phyloP scores from a whole-genome alignment of 30 jellyfish, hydroid and myxozoan species.

The Aurelia aurita complex sp. Pacific region DNA sequence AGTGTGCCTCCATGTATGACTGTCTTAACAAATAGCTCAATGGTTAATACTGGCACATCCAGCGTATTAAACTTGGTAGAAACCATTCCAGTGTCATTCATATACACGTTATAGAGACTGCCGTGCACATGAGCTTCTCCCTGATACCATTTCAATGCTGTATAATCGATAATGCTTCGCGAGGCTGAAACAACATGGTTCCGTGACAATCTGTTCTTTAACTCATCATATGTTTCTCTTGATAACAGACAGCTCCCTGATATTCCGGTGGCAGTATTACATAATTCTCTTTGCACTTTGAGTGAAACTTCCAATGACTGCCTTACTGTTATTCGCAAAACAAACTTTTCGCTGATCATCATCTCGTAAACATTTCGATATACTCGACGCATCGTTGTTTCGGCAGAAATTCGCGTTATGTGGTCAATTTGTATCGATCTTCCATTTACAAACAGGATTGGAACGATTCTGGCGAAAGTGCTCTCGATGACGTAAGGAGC shows the following conservation, averaged over 20 bases:
- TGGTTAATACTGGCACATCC: constrained; percentile 22
- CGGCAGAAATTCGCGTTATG: constrained; percentile 21
- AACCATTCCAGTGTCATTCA: constrained; percentile 56
- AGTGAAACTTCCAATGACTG: constrained; percentile 30
- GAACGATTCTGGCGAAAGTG: constrained; percentile 2
- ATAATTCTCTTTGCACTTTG: constrained; percentile 13
- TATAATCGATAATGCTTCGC: constrained; percentile 31
- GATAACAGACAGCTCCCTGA: constrained; percentile 44
- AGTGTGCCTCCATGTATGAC: constrained; percentile 51
- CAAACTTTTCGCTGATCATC: not conserved
- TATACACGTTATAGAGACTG: constrained; percentile 27
- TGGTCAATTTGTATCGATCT: constrained; percentile 29
- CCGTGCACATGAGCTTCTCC: constrained; percentile 5
- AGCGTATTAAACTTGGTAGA: constrained; percentile 10
- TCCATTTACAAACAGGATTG: constrained; percentile 25
- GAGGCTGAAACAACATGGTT: constrained; percentile 1
- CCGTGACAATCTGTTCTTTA: not conserved
- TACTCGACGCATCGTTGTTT: constrained; percentile 3
- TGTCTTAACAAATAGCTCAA: constrained; percentile 35
- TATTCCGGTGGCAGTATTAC: constrained; percentile 28
- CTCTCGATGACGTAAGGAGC: constrained; percentile 43
- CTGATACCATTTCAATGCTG: not conserved
- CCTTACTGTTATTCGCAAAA: constrained; percentile 25
- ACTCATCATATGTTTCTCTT: constrained; percentile 25
- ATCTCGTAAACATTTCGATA: constrained; percentile 43